Conservation (phyloP, 2,888 invertebrate species). For the Acronicta alni region DNA sequence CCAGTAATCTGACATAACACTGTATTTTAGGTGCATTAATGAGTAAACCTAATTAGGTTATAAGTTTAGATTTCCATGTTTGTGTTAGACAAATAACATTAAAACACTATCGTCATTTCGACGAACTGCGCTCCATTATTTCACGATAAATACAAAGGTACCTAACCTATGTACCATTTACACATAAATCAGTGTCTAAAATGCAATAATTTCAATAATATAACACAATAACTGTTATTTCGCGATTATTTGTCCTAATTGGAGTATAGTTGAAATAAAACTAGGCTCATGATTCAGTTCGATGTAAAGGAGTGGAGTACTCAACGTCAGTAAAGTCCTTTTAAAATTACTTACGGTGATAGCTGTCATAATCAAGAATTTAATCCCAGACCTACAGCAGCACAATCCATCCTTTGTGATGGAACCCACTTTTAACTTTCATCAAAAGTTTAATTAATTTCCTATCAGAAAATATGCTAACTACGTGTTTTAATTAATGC, state of each 20-base stretch:
- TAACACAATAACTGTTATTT: too few species aligned
- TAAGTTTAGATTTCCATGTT: slow-evolving; percentile 39
- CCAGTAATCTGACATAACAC: slow-evolving; percentile 39
- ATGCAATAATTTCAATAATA: too few species aligned
- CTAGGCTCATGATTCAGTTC: background rate
- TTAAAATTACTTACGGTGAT: slow-evolving; percentile 9
- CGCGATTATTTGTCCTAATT: too few species aligned
- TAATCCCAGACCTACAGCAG: slow-evolving; percentile 28
- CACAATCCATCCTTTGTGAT: slow-evolving; percentile 42
- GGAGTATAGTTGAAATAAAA: too few species aligned
- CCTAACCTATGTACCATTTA: too few species aligned
- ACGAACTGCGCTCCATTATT: too few species aligned
- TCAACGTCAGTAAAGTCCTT: background rate
- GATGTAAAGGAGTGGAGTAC: background rate
- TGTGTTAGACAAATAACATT: too few species aligned
- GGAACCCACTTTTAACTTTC: slow-evolving; percentile 45
- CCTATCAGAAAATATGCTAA: slow-evolving; percentile 54
- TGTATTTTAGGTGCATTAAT: slow-evolving; percentile 21
- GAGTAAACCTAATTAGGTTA: slow-evolving; percentile 42
- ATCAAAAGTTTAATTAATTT: slow-evolving; percentile 56
- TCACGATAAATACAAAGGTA: too few species aligned
- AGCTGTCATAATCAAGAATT: slow-evolving; percentile 36
- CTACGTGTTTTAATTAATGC: slow-evolving; percentile 44
- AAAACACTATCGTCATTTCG: too few species aligned
- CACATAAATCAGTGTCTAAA: too few species aligned